A percentile compares a stretch with the other conserved stretches of the same genome.
Evolutionary conservation across 2,888 invertebrate genomes (phyloP).

Genomic region (Leptinotarsa juncta): DNA sequence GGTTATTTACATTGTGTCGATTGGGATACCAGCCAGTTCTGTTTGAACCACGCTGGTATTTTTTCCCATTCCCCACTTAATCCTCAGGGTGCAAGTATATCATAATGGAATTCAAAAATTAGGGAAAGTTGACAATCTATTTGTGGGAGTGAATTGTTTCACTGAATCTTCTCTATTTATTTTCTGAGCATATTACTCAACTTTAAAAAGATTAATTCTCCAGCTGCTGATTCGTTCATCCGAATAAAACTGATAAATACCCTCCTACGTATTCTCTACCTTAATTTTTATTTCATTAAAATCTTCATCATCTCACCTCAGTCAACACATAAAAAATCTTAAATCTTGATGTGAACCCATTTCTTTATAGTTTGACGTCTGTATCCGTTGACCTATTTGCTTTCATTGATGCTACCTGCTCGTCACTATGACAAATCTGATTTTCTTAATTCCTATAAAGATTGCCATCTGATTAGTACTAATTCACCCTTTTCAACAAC

Average conservation of each 20-base stretch:
- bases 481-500: slow-evolving; percentile 60
- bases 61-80: no score
- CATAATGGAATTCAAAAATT: no score
- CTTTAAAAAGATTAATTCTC: background rate
- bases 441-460: slow-evolving; percentile 46
- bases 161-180: no score
- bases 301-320: slow-evolving; percentile 33
- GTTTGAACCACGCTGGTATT: no score
- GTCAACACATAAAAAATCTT: slow-evolving; percentile 23
- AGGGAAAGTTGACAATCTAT: no score
- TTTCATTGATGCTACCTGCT: slow-evolving; percentile 51
- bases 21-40: no score
- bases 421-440: slow-evolving; percentile 56
- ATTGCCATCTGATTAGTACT: slow-evolving; percentile 48
- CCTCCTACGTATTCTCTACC: background rate
- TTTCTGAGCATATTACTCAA: no score
- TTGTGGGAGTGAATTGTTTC: no score
- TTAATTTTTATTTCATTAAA: slow-evolving; percentile 3
- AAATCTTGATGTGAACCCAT: slow-evolving; percentile 31
- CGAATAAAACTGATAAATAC: background rate
- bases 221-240: background rate
- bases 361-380: slow-evolving; percentile 51
- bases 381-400: slow-evolving; percentile 49
- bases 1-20: no score
- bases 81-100: no score